Base-by-base conservation (phyloP, 2,113 vertebrate species). In the Nycticorax nycticorax region DNA sequence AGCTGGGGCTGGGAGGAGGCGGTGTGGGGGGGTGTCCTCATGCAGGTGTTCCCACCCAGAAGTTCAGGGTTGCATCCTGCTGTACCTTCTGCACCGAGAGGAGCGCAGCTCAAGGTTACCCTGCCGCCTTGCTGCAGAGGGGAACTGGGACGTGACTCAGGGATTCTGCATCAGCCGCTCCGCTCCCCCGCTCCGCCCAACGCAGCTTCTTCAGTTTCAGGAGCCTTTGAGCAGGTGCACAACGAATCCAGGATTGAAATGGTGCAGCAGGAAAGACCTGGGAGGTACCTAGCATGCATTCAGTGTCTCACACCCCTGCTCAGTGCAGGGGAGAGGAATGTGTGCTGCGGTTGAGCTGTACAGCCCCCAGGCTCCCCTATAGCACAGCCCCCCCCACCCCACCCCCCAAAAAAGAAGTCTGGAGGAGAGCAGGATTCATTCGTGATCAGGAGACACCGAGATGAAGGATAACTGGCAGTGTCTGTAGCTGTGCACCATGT, bases 61-160 rank as follows among this genome's bases (percentile, higher is more conserved):
- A 64, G 19, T 50, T 68, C 55, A 57, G 50, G 50, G 64, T 33
- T 69, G 64, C 37, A 50, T 84, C 69, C 59, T 77, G 37, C 73
- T 74, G 24, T 37, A 52, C 37, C 28, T 84, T 66, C 68, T 74
- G 55, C 28, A 26, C 79, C 0, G 2, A 79, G 39, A 79, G 79
- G 33, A 94, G 59, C 1, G 0, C 55, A 92, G 76, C 85, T 50
- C 77, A 95, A 97, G 90, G 90, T 93, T 77, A 78, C 39, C 72
- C 79, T 60, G 75, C 67, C 91, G 79, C 79, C 83, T 78, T 57
- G 74, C 90, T 95, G 86, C 95, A 96, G 90, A 71, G 48, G 93
- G 92, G 81, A 93, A 87, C 77, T 74, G 87, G 84, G 87, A 84
- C 95, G 59, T 91, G 93, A 95, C 89, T 96, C 93, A 87, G 93